Percentiles rank a stretch among this genome's conserved stretches.
These are phyloP conservation scores for Meloidogyne exigua DNA, from an alignment of 1,140 invertebrate species.

Conservation along the genomic window DNA sequence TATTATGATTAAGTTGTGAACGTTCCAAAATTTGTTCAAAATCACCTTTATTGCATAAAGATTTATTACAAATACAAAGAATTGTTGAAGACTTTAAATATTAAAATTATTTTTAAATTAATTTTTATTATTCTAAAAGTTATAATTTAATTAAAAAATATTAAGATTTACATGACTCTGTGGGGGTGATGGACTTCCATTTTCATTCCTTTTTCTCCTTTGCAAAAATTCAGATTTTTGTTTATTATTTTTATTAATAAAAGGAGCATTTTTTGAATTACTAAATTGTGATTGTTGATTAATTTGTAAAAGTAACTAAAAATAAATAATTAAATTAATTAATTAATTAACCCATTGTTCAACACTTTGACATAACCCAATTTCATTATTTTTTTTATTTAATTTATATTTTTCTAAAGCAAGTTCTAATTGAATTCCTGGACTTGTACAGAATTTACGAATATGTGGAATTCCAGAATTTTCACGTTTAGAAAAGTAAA, in stretches of 20 bases:
- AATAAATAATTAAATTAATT: background rate
- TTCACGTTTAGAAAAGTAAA: background rate
- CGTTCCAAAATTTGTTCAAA: background rate
- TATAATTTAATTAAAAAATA: background rate
- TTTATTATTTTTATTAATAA: background rate
- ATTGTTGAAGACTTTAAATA: background rate
- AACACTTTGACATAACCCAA: background rate
- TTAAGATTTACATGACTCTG: background rate
- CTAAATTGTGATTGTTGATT: background rate
- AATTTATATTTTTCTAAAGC: too few species aligned
- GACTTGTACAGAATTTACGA: background rate
- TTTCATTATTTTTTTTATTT: background rate
- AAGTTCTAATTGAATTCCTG: background rate
- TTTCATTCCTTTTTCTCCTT: background rate
- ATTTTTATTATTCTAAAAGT: too few species aligned
- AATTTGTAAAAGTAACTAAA: background rate
- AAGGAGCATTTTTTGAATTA: background rate
- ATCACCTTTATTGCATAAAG: background rate
- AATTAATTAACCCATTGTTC: background rate
- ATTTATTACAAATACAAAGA: background rate
- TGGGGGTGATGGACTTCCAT: background rate
- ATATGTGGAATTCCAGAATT: background rate
- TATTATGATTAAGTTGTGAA: background rate
- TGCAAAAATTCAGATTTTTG: background rate
- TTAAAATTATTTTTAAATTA: too few species aligned